Evolutionary conservation across 2,888 invertebrate genomes (phyloP), one percentile per base, ranked within the genome.

Genomic region (Minunthozetes semirufus): DNA sequence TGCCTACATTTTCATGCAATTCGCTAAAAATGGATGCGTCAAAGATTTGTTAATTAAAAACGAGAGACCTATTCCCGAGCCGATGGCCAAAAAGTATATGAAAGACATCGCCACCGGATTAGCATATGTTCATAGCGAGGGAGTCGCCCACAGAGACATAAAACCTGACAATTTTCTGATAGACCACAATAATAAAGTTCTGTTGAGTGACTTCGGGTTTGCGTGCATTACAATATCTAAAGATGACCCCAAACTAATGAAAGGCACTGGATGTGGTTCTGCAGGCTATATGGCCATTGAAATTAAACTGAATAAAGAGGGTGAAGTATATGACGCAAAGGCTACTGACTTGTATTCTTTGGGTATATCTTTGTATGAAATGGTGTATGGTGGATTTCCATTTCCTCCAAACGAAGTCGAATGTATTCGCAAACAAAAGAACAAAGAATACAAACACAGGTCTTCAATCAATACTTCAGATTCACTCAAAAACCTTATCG

Each of bases 1-100:
- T 56, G 56, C 56, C 22, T 56, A 56, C 25, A 56, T 56, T 25
- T 56, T 56, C 56, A 56, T 56, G 56, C 25, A 56, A 6, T 56
- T 56, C 22, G 56, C 56, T 1, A 0, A 56, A 22, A 56, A 56
- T 1, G 56, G 56, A 4, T 9, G 56, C 9, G 25, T 56, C 13
- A 3, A 1, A 9, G 56, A 56, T 9, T 2, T 25, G 9, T 25
- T 56, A 25, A 0, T 0, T 6, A 56, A 19, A 11, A 25, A 0
- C 8, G 6, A 56, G 6, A 56, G 13, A 25, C 56, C 56, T 17
- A 1, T 56, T 0, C 3, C 56, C 0, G 56, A 56, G 9, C 1
- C 22, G 1, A 56, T 1, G 25, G 56, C 56, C 6, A 56, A 56
- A 11, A 56, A 25, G 25, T 56, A 56, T 25, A 22, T 25, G 22